Evolutionary conservation across 1,140 invertebrate species (phyloP), one percentile per base, ranked within the genome.

Genomic region (Riptortus pedestris): DNA sequence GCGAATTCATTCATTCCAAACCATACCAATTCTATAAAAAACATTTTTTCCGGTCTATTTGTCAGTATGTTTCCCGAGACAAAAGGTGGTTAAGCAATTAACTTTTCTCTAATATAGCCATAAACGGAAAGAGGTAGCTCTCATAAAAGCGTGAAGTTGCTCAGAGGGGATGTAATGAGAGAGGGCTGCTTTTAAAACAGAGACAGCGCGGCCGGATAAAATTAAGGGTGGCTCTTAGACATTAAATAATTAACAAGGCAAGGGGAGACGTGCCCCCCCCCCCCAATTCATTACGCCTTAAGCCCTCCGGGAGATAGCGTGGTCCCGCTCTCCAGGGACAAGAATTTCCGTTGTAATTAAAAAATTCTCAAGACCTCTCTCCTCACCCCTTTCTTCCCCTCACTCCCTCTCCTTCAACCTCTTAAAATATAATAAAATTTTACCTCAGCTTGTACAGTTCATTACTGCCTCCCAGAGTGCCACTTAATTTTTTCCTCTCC

Each of bases 391-490:
- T 11, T 28, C 14, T n/a, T n/a, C n/a, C n/a, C n/a, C n/a, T n/a
- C n/a, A n/a, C n/a, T n/a, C n/a, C n/a, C n/a, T n/a, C n/a, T n/a
- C n/a, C n/a, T n/a, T n/a, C n/a, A n/a, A 14, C 57, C 57, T 59
- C 57, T 59, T 59, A 59, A 59, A 59, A 59, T 59, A 59, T 59
- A 59, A 59, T 59, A 59, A 59, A 59, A 59, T 59, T 59, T 18
- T 28, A n/a, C 27, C 57, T n/a, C n/a, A n/a, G 14, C 24, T 5
- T 26, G 57, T 26, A 29, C 57, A 27, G 57, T 59, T 59, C 57
- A 59, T 59, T 59, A 59, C 27, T 18, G 57, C 31, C 12, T 26
- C 27, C 57, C n/a, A n/a, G 31, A 59, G 57, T 28, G 28, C 57
- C 57, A 59, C 57, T 59, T 59, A 59, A 59, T 31, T 31, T 59